These are phyloP conservation scores for Monarcha castaneiventris DNA, from an alignment of 2,113 vertebrate genomes.

Conservation along the genomic window DNA sequence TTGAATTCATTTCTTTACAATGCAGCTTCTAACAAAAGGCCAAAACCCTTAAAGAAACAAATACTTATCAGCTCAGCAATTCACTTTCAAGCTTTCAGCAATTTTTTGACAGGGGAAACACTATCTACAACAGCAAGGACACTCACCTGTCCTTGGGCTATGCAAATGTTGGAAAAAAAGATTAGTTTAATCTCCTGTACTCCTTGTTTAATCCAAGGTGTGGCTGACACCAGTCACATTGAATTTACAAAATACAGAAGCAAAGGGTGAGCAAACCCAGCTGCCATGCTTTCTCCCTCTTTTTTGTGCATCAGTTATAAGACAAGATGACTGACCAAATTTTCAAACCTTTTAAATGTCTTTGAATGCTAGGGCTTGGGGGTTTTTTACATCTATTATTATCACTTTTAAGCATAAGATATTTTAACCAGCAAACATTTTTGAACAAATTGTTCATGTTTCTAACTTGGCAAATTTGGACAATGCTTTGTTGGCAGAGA, in stretches of 20 bases:
- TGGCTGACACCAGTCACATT: not conserved
- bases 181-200: not conserved
- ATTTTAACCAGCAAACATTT: not conserved
- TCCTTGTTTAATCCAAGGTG: not conserved
- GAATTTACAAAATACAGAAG: not conserved
- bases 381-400: not conserved
- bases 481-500: not conserved
- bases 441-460: not conserved
- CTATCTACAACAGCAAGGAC: not conserved
- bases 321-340: not conserved
- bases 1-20: not conserved
- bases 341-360: not conserved
- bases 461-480: not conserved
- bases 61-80: not conserved
- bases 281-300: not conserved
- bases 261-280: not conserved
- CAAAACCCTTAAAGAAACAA: not conserved
- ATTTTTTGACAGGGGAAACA: not conserved
- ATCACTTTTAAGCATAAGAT: not conserved
- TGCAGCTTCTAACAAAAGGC: not conserved
- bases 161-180: not conserved
- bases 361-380: not conserved
- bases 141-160: not conserved
- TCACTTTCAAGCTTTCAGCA: not conserved
- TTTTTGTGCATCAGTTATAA: not conserved